Evolutionary conservation across 2,113 vertebrate species (phyloP).

Genomic region (Poecile atricapillus): DNA sequence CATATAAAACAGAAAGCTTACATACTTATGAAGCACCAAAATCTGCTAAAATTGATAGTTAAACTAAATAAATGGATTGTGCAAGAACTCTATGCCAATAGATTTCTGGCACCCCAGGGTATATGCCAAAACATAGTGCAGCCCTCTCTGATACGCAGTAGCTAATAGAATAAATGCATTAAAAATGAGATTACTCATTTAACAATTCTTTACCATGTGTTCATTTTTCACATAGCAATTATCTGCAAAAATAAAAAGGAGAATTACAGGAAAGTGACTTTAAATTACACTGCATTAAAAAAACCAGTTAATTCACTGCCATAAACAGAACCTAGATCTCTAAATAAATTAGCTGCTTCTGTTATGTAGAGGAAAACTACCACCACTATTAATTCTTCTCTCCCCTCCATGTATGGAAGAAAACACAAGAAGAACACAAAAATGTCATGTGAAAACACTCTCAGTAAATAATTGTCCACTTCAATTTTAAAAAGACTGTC

Average conservation of each 20-base stretch:
- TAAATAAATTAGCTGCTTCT: background rate
- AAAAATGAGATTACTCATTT: background rate
- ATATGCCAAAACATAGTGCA: background rate
- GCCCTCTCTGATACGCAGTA: background rate
- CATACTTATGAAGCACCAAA: background rate
- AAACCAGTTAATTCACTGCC: background rate
- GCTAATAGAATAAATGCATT: background rate
- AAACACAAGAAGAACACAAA: background rate
- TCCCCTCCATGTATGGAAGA: background rate
- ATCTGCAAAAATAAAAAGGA: background rate
- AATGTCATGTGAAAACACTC: background rate
- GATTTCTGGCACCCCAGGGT: background rate
- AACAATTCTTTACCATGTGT: background rate
- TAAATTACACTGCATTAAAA: background rate
- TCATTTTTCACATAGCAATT: slow-evolving; percentile 32
- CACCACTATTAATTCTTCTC: background rate
- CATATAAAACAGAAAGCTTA: background rate
- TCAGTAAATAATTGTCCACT: background rate
- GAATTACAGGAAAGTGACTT: slow-evolving; percentile 1
- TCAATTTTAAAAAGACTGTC: background rate
- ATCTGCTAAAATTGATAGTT: background rate
- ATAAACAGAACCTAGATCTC: background rate
- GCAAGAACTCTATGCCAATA: background rate
- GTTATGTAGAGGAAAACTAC: background rate
- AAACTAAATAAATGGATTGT: background rate